These are phyloP conservation scores for Dinomys branickii DNA, from an alignment of 2,113 vertebrate species.

Conservation along the genomic window DNA sequence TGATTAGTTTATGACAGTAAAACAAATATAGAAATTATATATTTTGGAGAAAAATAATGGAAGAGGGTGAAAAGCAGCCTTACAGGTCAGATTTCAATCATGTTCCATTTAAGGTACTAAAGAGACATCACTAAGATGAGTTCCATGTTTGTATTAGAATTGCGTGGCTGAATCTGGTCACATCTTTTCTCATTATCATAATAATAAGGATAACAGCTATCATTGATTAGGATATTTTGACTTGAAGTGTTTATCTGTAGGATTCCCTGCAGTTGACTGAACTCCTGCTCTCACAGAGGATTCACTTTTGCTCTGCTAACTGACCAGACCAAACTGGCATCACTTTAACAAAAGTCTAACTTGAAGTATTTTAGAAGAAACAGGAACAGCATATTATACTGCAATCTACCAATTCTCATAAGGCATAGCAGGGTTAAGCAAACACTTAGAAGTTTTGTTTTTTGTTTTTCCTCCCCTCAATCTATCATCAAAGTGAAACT, in stretches of 20 bases:
- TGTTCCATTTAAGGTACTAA: background rate
- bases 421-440: background rate
- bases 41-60: background rate
- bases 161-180: background rate
- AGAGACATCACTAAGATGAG: background rate
- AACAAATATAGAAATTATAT: background rate
- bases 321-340: background rate
- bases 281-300: background rate
- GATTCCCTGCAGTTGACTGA: background rate
- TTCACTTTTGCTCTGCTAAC: background rate
- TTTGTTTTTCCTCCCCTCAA: background rate
- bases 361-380: background rate
- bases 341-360: background rate
- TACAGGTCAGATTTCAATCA: background rate
- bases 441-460: background rate
- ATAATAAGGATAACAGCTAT: background rate
- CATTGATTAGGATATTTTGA: background rate
- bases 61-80: background rate
- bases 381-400: background rate
- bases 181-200: background rate
- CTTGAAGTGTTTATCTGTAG: background rate
- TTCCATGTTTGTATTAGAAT: rapidly evolving
- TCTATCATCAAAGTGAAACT: background rate
- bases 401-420: background rate
- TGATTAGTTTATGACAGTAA: background rate